Evolutionary conservation across 2,113 vertebrate species (phyloP).

Genomic region (Verasper variegatus): DNA sequence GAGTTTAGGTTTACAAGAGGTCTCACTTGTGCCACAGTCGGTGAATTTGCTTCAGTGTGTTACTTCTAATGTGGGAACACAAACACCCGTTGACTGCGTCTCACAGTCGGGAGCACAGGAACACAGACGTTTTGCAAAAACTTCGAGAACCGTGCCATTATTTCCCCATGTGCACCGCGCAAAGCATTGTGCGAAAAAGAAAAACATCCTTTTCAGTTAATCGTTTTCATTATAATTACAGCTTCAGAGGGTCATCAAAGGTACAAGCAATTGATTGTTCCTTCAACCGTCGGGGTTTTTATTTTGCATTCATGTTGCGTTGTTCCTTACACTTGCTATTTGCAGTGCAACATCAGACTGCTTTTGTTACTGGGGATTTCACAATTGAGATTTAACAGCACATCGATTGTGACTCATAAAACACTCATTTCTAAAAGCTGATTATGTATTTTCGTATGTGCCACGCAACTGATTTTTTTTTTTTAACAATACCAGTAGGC

Average conservation of each 20-base stretch:
- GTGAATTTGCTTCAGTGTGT: constrained; percentile 28
- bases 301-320: constrained; percentile 1
- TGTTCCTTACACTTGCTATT: neutral
- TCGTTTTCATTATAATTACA: neutral
- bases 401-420: neutral
- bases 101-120: constrained; percentile 7
- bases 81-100: constrained; percentile 8
- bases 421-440: neutral
- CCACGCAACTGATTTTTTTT: neutral
- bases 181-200: neutral
- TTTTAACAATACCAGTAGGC: neutral
- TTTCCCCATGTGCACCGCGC: neutral
- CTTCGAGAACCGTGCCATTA: neutral
- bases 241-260: constrained; percentile 1
- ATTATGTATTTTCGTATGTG: neutral
- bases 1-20: constrained; percentile 21
- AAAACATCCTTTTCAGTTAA: neutral
- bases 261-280: neutral
- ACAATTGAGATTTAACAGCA: neutral
- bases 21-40: constrained; percentile 31
- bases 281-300: neutral
- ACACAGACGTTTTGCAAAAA: neutral
- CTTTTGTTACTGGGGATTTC: constrained; percentile 2
- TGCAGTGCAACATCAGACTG: neutral
- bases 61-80: constrained; percentile 2